Evolutionary conservation across 2,888 invertebrate species (phyloP).

Genomic region (Cacoxenus indagator): DNA sequence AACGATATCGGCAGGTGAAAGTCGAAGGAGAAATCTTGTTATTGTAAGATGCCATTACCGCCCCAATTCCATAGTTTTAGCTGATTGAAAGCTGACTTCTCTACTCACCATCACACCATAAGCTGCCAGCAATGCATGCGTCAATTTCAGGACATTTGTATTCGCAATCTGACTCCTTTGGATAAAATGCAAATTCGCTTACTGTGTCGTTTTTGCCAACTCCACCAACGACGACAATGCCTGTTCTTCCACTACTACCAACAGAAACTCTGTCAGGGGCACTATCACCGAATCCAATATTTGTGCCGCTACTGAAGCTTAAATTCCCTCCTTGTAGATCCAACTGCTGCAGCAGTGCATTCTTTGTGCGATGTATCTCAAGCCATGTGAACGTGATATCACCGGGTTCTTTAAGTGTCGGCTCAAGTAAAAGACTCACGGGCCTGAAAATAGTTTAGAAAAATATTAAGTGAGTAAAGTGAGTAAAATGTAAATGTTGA

Average conservation of each 20-base stretch:
- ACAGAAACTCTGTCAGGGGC: slow-evolving; percentile 25
- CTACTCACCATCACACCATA: slow-evolving; percentile 82
- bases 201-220: slow-evolving; percentile 65
- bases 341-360: slow-evolving; percentile 75
- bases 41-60: background rate
- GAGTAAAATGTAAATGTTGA: no score
- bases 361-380: slow-evolving; percentile 78
- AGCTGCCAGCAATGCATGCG: slow-evolving; percentile 81
- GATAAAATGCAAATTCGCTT: slow-evolving; percentile 71
- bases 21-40: no score
- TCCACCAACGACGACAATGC: slow-evolving; percentile 26
- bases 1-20: no score
- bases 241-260: slow-evolving; percentile 20
- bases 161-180: slow-evolving; percentile 73
- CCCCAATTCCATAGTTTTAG: background rate
- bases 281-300: slow-evolving; percentile 19
- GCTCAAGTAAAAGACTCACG: slow-evolving; percentile 77
- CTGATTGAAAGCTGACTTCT: slow-evolving; percentile 26
- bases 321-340: slow-evolving; percentile 69
- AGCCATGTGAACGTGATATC: slow-evolving; percentile 84
- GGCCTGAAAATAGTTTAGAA: slow-evolving; percentile 67
- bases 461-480: background rate
- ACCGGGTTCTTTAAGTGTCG: slow-evolving; percentile 81
- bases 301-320: slow-evolving; percentile 53
- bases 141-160: slow-evolving; percentile 81